A percentile compares a stretch with the other conserved stretches of the same genome.
Conservation (phyloP, 2,113 vertebrate species). For the Parotia lawesii region DNA sequence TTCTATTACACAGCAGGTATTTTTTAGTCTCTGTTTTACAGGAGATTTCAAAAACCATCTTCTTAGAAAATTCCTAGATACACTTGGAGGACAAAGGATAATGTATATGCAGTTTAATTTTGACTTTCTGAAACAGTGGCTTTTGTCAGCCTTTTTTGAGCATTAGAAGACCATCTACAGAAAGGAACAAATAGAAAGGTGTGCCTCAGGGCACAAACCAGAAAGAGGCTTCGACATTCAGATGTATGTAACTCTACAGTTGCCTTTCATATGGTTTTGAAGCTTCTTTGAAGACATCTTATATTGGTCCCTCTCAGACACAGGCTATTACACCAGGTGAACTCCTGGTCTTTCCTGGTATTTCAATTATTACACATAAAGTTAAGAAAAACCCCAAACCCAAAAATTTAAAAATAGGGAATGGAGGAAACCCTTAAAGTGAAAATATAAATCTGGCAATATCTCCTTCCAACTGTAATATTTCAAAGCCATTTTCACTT, state of each 20-base stretch:
- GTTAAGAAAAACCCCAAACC: neutral
- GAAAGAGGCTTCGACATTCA: neutral
- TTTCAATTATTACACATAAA: neutral
- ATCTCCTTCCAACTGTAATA: neutral
- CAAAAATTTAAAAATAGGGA: neutral
- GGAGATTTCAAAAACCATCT: neutral
- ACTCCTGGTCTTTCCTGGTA: neutral
- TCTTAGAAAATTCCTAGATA: neutral
- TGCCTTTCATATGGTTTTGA: neutral
- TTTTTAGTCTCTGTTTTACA: neutral
- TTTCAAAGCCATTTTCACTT: neutral
- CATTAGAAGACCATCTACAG: neutral
- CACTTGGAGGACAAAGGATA: neutral
- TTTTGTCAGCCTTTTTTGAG: neutral
- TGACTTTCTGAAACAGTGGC: neutral
- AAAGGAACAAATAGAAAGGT: neutral
- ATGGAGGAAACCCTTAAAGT: neutral
- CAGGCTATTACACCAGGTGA: neutral
- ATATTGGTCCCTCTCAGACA: neutral
- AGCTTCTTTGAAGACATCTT: neutral
- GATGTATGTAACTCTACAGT: neutral
- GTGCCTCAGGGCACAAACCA: neutral
- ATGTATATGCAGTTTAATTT: neutral
- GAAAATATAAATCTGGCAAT: neutral
- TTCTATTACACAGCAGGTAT: conserved; percentile 22